These are phyloP conservation scores for Stegophylla sp. DNA, from an alignment of 2,888 invertebrate genomes.

Conservation along the genomic window DNA sequence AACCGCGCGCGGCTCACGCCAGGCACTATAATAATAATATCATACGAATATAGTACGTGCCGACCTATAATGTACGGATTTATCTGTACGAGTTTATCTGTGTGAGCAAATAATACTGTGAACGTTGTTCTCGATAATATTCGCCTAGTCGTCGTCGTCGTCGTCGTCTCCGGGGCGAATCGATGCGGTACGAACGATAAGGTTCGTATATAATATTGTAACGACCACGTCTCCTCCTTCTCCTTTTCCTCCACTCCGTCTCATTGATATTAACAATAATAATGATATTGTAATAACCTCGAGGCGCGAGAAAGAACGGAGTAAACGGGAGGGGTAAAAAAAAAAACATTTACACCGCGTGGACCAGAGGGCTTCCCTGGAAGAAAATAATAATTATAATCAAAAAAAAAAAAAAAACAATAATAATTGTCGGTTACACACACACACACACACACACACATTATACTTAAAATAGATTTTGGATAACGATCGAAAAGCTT, in stretches of 20 bases:
- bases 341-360: background rate
- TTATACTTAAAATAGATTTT: constrained; percentile 6
- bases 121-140: constrained; percentile 1
- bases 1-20: background rate
- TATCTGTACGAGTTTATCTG: constrained; percentile 10
- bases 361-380: background rate
- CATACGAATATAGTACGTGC: too few relatives aligned
- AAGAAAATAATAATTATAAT: background rate
- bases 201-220: background rate
- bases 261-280: constrained; percentile 24
- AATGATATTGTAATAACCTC: constrained; percentile 14
- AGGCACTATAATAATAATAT: background rate
- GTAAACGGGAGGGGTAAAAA: too few relatives aligned
- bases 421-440: constrained; percentile 48
- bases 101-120: background rate
- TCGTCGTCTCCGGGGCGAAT: background rate
- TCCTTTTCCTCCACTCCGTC: background rate
- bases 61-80: background rate
- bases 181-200: background rate
- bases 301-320: background rate
- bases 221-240: background rate
- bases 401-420: constrained; percentile 6
- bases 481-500: constrained; percentile 45
- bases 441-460: background rate
- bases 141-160: background rate